Percentiles rank a stretch among this genome's conserved stretches.
Conservation (phyloP, 2,113 vertebrate genomes). For the Engystomops pustulosus region DNA sequence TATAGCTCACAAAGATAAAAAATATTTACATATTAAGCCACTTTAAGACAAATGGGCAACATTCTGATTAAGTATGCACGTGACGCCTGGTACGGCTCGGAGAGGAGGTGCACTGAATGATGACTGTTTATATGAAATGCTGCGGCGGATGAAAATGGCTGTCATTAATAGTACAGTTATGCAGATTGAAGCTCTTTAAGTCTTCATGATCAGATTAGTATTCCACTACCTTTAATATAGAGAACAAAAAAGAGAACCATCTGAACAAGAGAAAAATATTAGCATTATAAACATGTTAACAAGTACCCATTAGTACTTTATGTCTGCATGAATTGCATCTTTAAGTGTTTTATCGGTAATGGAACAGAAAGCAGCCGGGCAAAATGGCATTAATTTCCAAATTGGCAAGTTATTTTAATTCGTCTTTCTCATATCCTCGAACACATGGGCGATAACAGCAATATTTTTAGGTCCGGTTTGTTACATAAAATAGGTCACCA, state of each 20-base stretch:
- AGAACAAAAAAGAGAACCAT: constrained; percentile 65
- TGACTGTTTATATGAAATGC: constrained; percentile 56
- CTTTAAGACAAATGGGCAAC: neutral
- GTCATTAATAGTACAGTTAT: constrained; percentile 64
- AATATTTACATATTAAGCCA: neutral
- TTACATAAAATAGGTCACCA: neutral
- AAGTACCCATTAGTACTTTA: constrained; percentile 77
- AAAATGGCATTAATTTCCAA: constrained; percentile 68
- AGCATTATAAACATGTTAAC: constrained; percentile 74
- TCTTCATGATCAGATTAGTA: constrained; percentile 68
- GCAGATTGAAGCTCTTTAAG: constrained; percentile 66
- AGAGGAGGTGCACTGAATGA: constrained; percentile 61
- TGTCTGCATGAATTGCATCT: constrained; percentile 74
- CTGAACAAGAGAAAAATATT: constrained; percentile 72
- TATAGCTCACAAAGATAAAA: neutral
- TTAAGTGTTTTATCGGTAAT: constrained; percentile 74
- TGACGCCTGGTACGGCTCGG: constrained; percentile 1
- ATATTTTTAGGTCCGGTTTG: neutral
- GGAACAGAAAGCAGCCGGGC: constrained; percentile 65
- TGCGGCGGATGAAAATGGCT: constrained; percentile 62
- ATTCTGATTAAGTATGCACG: neutral
- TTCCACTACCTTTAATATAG: constrained; percentile 71
- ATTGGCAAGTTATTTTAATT: constrained; percentile 69
- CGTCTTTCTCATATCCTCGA: constrained; percentile 61
- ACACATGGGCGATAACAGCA: constrained; percentile 49